Evolutionary conservation across 1,140 invertebrate genomes (phyloP).

Genomic region (Diabrotica virgifera): DNA sequence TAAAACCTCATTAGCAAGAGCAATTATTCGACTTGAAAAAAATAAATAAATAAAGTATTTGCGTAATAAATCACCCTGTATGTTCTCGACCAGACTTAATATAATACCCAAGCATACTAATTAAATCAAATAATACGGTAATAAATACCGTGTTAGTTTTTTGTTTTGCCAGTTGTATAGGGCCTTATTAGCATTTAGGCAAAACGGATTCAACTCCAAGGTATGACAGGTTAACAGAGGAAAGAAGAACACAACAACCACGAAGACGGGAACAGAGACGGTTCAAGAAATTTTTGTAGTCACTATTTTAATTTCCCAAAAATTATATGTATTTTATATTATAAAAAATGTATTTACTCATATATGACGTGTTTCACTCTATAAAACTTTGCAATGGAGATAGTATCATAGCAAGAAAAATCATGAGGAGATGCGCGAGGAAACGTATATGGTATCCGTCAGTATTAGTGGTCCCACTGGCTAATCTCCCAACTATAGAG

Average conservation of each 20-base stretch:
- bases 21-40: neutral
- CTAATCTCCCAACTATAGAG: too few relatives aligned
- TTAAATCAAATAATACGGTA: conserved; percentile 21
- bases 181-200: conserved; percentile 41
- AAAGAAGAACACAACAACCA: conserved; percentile 3
- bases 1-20: neutral
- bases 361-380: too few relatives aligned
- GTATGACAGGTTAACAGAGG: neutral
- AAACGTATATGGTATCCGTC: too few relatives aligned
- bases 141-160: conserved; percentile 22
- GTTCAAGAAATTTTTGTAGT: neutral
- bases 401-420: too few relatives aligned
- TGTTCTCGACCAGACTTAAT: neutral
- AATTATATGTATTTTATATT: too few relatives aligned
- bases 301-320: too few relatives aligned
- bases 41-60: neutral
- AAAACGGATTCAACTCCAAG: conserved; percentile 27
- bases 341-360: too few relatives aligned
- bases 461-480: too few relatives aligned
- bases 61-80: neutral
- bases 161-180: conserved; percentile 18
- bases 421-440: too few relatives aligned
- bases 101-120: conserved; percentile 7
- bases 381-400: too few relatives aligned
- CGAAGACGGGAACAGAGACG: conserved; percentile 5